Conservation (phyloP, 2,113 vertebrate species). For the Leucoraja erinaceus region DNA sequence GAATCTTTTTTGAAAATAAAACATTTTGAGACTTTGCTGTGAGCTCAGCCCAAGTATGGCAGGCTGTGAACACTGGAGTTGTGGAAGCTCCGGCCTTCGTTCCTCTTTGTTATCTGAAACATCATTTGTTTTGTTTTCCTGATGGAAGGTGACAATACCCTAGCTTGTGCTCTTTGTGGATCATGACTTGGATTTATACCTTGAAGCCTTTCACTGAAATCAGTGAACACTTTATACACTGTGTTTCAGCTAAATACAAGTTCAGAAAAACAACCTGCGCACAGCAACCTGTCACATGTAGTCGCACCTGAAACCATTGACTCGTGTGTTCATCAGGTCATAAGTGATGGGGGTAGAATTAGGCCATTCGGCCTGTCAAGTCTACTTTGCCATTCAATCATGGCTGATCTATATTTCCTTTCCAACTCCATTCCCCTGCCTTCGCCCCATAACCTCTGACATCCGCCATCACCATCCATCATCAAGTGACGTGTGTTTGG, state of each 20-base stretch:
- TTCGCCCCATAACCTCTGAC: too few species aligned
- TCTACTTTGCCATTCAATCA: too few species aligned
- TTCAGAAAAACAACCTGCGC: neutral
- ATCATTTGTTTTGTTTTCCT: neutral
- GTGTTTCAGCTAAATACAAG: too few species aligned
- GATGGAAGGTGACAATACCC: neutral
- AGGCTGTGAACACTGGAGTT: neutral
- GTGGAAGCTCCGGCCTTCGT: neutral
- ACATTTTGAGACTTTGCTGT: neutral
- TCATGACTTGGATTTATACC: neutral
- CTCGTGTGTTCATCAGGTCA: too few species aligned
- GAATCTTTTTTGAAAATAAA: neutral
- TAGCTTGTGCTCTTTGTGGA: neutral
- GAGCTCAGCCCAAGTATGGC: neutral
- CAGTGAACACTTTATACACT: neutral
- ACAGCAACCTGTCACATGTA: neutral
- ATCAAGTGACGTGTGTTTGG: too few species aligned
- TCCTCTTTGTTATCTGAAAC: neutral
- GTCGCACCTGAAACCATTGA: too few species aligned
- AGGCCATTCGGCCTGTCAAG: too few species aligned
- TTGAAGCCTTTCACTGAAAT: neutral
- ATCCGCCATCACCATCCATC: too few species aligned
- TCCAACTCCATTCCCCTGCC: too few species aligned
- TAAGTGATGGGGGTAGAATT: too few species aligned
- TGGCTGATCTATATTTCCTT: too few species aligned